Base-by-base conservation (phyloP, 2,888 invertebrate species). In the Monoplex corrugatus region DNA sequence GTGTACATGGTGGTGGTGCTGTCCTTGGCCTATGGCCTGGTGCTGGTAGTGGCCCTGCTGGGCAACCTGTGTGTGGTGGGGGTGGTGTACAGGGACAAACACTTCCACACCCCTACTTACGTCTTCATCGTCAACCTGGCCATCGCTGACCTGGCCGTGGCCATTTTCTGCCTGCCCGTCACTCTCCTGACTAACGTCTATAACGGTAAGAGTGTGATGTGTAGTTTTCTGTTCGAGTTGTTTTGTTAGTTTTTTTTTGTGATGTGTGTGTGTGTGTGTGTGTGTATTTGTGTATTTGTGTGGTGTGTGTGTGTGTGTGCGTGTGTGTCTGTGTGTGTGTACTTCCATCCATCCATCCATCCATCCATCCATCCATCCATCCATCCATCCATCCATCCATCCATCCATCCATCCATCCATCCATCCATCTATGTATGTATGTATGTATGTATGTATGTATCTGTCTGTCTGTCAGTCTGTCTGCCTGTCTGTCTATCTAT, bases 71-170 rank as follows among this genome's bases (percentile, higher is more conserved):
- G 90, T 72, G 91, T 91, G 35, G 89, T 91, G 13, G 86, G 87
- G 5, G 90, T 90, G 32, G 91, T 91, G n/a, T 91, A 90, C 80
- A 87, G 82, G 80, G 91, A 91, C 89, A 91, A 88, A 38, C 90
- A 90, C 35, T 89, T 91, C 32, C 91, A 91, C 87, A 91, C 91
- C 28, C 90, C 91, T 23, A 91, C 91, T 40, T 91, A 91, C 87
- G 89, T 91, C n/a, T 90, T 91, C 72, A 78, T 91, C 40, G 91
- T 91, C 72, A 91, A 91, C 89, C 87, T 91, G 89, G 91, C 91
- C 19, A 35, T 91, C 13, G 91, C 91, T 0, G 91, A 91, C 40
- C 89, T 91, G 32, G 75, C 91, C 23, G 89, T 91, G 40, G 91
- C 91, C 75, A 86, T 91, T 44, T 86, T 91, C 85, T 91, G 91